Percentiles rank a stretch among this genome's conserved stretches.
Conservation (phyloP, 2,888 invertebrate genomes). For the Lepidonotus clava region DNA sequence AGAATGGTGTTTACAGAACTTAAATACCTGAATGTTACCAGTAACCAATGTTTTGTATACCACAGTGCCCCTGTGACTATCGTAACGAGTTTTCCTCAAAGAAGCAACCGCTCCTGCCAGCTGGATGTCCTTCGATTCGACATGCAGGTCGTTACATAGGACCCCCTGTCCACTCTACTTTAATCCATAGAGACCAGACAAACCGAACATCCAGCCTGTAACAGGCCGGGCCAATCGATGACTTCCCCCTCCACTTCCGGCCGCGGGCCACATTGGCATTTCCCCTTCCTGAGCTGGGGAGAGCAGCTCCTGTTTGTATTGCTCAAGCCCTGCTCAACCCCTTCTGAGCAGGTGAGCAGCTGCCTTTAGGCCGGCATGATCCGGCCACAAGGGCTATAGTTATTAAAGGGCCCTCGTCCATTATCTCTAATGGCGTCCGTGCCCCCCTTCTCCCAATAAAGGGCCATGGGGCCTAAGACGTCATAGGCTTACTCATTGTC, state of each 20-base stretch:
- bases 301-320: not conserved
- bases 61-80: no score
- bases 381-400: not conserved
- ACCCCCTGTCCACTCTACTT: not conserved
- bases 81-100: no score
- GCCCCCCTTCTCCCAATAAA: not conserved
- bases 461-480: not conserved
- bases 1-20: no score
- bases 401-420: not conserved
- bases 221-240: constrained; percentile 2
- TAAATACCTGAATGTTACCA: no score
- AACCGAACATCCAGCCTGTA: not conserved
- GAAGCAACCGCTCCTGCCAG: no score
- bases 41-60: no score
- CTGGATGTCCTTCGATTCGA: no score
- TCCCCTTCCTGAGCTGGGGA: constrained; percentile 1
- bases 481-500: not conserved
- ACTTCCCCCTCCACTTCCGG: constrained; percentile 20
- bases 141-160: no score
- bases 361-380: not conserved
- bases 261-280: constrained; percentile 6
- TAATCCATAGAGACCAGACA: constrained; percentile 16
- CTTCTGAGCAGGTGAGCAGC: not conserved
- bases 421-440: not conserved
- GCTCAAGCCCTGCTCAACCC: not conserved